Base-by-base conservation (phyloP, 2,888 invertebrate species). In the Clanis bilineata region DNA sequence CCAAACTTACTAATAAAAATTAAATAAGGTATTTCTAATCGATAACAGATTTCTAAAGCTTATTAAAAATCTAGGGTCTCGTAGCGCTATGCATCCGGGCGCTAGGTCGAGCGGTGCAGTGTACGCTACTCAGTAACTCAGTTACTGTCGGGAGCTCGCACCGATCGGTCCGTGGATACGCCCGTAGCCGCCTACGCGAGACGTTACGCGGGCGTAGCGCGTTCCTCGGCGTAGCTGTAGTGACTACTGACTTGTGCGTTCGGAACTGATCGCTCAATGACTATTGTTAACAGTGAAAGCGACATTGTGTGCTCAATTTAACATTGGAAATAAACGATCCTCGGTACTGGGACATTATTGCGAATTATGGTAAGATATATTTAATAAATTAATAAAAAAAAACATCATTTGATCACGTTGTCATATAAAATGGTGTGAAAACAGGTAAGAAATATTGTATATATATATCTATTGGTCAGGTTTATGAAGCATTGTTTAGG, bases 81-180 rank as follows among this genome's bases (percentile, higher is more conserved):
- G 62, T 58, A 36, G 60, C 47, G 36, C 21, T 41, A 67, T 82
- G 83, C 80, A 43, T 57, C 56, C 18, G 43, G 44, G 45, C 36
- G 45, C 67, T 67, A 66, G 69, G 68, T 67, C 72, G 69, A 71
- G 66, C 74, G 69, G 67, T 79, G 83, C 80, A 78, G 73, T 69
- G 23, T 28, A 44, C 56, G 45, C 56, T 25, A 43, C 41, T 57
- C 56, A 57, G 43, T 51, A 43, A 56, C 38, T 59, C 59, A 59
- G 59, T 59, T 56, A 57, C 43, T 56, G 45, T 72, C 81, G 77
- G 77, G 81, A 74, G 62, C 67, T 72, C 77, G 71, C 63, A 65
- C 67, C 72, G 80, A 60, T 65, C 76, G 75, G 76, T 73, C 65
- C 73, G 67, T 65, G 63, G 64, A 58, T 60, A 58, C 66, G 61